phyloP scores from a whole-genome alignment of 2,113 vertebrate species.

The Talpa occidentalis region DNA sequence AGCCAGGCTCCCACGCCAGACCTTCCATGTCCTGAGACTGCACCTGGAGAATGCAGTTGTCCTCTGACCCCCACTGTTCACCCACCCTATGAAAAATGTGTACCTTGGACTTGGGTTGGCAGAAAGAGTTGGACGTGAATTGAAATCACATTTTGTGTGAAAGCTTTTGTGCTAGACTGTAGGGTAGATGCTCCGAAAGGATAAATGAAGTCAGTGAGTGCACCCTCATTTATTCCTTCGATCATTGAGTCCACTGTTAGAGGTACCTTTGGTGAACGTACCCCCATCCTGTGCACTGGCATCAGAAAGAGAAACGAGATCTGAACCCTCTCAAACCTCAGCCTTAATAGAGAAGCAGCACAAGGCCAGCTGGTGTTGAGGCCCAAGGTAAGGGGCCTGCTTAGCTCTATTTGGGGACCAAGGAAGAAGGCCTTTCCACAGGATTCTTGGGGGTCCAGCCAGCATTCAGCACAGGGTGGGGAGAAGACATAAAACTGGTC shows the following conservation, averaged over 20 bases:
- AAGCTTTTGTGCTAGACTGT: not conserved
- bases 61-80: not conserved
- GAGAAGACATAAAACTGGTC: not conserved
- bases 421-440: not conserved
- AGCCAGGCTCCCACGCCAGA: not conserved
- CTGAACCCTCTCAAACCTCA: not conserved
- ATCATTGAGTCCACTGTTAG: accelerated
- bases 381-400: not conserved
- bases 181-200: not conserved
- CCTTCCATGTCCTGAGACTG: not conserved
- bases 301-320: not conserved
- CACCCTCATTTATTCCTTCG: not conserved
- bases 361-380: not conserved
- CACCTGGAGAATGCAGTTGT: not conserved
- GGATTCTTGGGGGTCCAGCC: not conserved
- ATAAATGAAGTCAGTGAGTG: not conserved
- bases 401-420: not conserved
- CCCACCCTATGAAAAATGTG: not conserved
- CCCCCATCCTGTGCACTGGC: accelerated
- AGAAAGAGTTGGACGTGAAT: not conserved
- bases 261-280: not conserved
- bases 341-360: not conserved
- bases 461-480: not conserved
- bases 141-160: not conserved
- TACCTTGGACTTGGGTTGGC: not conserved